Conservation (phyloP, 2,797 vertebrate species). For the Natrix natrix region DNA sequence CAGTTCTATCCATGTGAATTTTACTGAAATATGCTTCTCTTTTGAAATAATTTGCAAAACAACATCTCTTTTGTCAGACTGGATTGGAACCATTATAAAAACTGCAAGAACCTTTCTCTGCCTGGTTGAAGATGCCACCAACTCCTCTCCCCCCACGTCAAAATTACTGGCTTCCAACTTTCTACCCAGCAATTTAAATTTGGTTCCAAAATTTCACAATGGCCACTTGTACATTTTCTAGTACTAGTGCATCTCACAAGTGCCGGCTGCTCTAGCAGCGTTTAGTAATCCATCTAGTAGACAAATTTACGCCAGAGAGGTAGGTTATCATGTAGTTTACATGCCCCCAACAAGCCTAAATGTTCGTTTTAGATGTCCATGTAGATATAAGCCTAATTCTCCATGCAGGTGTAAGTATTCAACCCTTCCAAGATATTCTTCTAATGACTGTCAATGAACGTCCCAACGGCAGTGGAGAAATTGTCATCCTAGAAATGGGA, state of each 20-base stretch:
- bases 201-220: neutral
- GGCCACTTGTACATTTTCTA: neutral
- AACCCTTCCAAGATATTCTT: neutral
- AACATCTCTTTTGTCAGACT: neutral
- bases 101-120: neutral
- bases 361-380: neutral
- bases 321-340: neutral
- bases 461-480: neutral
- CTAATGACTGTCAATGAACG: neutral
- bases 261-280: neutral
- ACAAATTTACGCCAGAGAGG: neutral
- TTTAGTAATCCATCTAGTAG: neutral
- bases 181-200: neutral
- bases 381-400: neutral
- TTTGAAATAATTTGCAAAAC: neutral
- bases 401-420: neutral
- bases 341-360: neutral
- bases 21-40: neutral
- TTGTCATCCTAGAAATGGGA: neutral
- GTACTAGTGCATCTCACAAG: neutral
- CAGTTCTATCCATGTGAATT: neutral
- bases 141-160: neutral
- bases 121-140: neutral
- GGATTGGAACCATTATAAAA: neutral
- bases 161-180: neutral